Percentiles rank a stretch among this genome's conserved stretches.
Conservation (phyloP, 1,140 invertebrate genomes). For the Brachionus asplanchnoidis region DNA sequence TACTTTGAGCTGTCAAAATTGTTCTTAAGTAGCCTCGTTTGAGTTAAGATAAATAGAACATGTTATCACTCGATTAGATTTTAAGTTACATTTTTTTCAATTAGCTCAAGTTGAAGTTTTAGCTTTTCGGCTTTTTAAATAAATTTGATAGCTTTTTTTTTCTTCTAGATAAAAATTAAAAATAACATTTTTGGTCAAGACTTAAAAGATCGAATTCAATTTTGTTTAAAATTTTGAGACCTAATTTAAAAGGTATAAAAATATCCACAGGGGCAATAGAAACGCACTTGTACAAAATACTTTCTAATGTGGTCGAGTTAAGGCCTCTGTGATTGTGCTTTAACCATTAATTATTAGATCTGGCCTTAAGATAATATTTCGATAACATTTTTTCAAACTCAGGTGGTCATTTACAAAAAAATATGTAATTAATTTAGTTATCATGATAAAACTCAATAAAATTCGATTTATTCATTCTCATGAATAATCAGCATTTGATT, state of each 20-base stretch:
- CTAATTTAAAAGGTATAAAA: neutral
- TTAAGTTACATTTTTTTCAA: neutral
- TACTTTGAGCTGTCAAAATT: constrained; percentile 2
- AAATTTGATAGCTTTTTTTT: constrained; percentile 16
- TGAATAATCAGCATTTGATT: neutral
- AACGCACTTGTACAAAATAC: neutral
- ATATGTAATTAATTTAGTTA: neutral
- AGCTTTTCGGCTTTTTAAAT: neutral
- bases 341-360: neutral
- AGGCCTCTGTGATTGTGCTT: neutral
- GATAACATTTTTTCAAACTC: neutral
- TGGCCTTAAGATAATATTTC: neutral
- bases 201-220: neutral
- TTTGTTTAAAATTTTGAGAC: neutral
- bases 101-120: neutral
- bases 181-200: neutral
- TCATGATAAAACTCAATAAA: neutral
- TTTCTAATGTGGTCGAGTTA: neutral
- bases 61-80: constrained; percentile 6
- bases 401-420: neutral
- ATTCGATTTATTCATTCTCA: neutral
- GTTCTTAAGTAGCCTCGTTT: constrained; percentile 12
- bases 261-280: neutral
- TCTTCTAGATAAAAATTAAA: neutral
- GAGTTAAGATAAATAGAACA: neutral